phyloP scores from a whole-genome alignment of 2,888 invertebrate genomes.

The Lycia hirtaria region DNA sequence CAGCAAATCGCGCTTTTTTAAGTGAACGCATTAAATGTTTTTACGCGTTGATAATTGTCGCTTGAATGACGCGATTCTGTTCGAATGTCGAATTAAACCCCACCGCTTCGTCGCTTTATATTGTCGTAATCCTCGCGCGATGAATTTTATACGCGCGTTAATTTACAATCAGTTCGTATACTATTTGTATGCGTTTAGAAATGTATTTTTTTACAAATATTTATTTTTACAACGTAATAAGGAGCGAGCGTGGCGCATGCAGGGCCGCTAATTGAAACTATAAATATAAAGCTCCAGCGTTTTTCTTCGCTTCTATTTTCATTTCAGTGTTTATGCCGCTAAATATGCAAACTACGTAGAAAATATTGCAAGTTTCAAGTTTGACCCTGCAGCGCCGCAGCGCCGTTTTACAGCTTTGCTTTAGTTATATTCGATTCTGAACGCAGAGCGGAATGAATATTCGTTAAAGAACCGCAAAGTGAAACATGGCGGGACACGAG shows the following conservation, averaged over 20 bases:
- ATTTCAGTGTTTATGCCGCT: conserved; percentile 56
- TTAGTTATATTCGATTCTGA: conserved; percentile 48
- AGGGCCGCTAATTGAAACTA: conserved; percentile 80
- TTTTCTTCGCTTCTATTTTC: conserved; percentile 65
- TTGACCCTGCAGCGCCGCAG: conserved; percentile 39
- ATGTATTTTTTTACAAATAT: conserved; percentile 45
- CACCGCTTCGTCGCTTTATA: conserved; percentile 69
- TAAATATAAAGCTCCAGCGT: conserved; percentile 74
- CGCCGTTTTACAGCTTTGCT: conserved; percentile 41
- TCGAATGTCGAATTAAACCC: conserved; percentile 73
- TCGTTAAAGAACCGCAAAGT: conserved; percentile 21
- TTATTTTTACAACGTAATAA: conserved; percentile 52
- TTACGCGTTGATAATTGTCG: conserved; percentile 73
- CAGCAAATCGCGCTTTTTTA: conserved; percentile 56
- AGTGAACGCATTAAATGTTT: conserved; percentile 65
- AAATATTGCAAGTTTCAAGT: conserved; percentile 50
- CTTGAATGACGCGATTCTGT: conserved; percentile 67
- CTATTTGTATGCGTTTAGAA: conserved; percentile 36
- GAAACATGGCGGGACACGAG: conserved; percentile 45
- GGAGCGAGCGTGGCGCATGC: conserved; percentile 62
- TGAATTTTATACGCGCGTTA: conserved; percentile 66
- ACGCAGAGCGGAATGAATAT: conserved; percentile 51
- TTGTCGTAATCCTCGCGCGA: conserved; percentile 68
- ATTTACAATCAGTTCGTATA: conserved; percentile 56
- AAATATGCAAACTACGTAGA: conserved; percentile 49